A percentile compares a stretch with the other conserved stretches of the same genome.
phyloP scores from a whole-genome alignment of 2,113 vertebrate species.

The Xyliphius kryptos region DNA sequence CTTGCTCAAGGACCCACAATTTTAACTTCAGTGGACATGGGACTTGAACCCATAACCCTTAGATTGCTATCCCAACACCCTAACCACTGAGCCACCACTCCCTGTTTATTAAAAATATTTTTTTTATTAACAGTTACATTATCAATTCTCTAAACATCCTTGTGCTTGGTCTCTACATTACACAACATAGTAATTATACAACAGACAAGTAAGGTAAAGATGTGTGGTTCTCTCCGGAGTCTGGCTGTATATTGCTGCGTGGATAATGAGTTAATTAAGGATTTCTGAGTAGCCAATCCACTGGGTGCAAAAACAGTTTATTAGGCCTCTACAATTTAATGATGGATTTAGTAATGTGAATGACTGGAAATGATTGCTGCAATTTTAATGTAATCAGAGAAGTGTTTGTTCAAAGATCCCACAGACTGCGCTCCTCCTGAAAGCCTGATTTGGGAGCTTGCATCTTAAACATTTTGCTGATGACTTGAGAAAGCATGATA shows the following conservation, averaged over 20 bases:
- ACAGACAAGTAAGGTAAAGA: neutral
- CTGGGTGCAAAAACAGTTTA: slow-evolving; percentile 16
- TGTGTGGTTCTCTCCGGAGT: neutral
- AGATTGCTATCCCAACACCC: too few relatives aligned
- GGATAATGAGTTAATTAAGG: slow-evolving; percentile 12
- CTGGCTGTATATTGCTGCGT: neutral
- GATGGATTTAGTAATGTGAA: slow-evolving; percentile 6
- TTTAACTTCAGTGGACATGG: too few relatives aligned
- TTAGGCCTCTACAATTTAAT: slow-evolving; percentile 4
- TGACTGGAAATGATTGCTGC: slow-evolving; percentile 20
- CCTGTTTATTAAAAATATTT: too few relatives aligned
- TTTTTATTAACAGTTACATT: too few relatives aligned
- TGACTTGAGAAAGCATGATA: too few relatives aligned
- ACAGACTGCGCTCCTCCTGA: neutral
- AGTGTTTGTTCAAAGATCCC: neutral
- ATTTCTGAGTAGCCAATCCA: neutral
- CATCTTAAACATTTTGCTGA: too few relatives aligned
- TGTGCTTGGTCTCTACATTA: neutral
- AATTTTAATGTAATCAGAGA: slow-evolving; percentile 26
- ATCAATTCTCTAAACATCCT: neutral
- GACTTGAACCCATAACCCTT: too few relatives aligned
- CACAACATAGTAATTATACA: neutral
- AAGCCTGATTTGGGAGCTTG: too few relatives aligned
- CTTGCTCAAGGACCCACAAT: too few relatives aligned
- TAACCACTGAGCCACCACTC: too few relatives aligned